Conservation (phyloP, 2,113 vertebrate genomes). For the Indicator maculatus region DNA sequence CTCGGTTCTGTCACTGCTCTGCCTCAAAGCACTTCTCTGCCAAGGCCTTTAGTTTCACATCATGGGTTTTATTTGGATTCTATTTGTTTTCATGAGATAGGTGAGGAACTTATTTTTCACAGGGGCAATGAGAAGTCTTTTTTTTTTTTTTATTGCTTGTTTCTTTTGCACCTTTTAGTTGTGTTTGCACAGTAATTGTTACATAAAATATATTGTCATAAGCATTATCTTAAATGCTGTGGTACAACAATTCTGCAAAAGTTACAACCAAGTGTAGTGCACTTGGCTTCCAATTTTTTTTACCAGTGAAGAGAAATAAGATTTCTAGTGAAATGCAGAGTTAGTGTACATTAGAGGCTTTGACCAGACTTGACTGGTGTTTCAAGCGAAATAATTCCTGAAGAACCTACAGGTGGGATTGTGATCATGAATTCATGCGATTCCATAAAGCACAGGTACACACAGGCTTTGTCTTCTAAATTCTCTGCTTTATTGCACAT, state of each 20-base stretch:
- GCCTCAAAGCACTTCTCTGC: not conserved
- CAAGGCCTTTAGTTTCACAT: not conserved
- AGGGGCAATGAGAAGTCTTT: not conserved
- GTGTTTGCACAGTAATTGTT: not conserved
- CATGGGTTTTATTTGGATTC: not conserved
- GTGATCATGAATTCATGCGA: rapidly evolving
- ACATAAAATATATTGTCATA: not conserved
- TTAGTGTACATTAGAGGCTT: not conserved
- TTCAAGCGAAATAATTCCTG: not conserved
- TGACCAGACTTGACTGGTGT: not conserved
- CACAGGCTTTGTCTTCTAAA: not conserved
- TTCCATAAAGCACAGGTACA: not conserved
- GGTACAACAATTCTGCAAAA: not conserved
- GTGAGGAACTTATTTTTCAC: not conserved
- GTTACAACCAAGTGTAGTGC: not conserved
- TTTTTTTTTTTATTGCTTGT: rapidly evolving
- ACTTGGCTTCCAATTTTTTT: not conserved
- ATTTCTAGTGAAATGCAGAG: not conserved
- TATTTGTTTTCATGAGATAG: not conserved
- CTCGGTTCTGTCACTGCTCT: not conserved
- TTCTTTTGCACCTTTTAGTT: not conserved
- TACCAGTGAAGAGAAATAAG: not conserved
- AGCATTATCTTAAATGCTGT: not conserved
- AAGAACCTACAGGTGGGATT: not conserved
- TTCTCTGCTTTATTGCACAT: not conserved